phyloP scores from a whole-genome alignment of 2,113 vertebrate species.

The Bubalus kerabau region DNA sequence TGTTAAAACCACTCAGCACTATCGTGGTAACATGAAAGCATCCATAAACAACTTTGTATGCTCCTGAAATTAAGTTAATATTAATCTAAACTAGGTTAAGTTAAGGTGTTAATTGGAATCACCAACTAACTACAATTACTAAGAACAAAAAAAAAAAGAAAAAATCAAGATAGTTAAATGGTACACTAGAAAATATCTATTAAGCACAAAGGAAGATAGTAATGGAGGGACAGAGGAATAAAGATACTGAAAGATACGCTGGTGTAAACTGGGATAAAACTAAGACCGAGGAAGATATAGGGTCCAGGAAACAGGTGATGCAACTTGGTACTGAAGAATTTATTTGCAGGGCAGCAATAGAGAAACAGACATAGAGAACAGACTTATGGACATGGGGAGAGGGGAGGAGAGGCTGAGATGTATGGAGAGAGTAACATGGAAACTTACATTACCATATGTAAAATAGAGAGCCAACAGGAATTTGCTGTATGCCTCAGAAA shows the following conservation, averaged over 20 bases:
- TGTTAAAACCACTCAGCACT: neutral
- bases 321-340: neutral
- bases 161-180: neutral
- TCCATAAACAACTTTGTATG: neutral
- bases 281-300: neutral
- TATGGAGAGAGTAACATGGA: neutral
- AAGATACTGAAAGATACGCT: neutral
- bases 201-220: neutral
- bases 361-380: neutral
- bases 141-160: neutral
- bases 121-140: neutral
- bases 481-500: neutral
- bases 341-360: neutral
- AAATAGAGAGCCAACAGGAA: neutral
- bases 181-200: neutral
- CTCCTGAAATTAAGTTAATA: neutral
- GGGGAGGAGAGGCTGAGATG: neutral
- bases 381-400: neutral
- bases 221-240: neutral
- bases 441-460: neutral
- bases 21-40: neutral
- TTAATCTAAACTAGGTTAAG: neutral
- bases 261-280: neutral
- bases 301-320: neutral
- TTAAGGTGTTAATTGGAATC: neutral